These are phyloP conservation scores for Troilus luridus DNA, from an alignment of 2,888 invertebrate species.

Conservation along the genomic window DNA sequence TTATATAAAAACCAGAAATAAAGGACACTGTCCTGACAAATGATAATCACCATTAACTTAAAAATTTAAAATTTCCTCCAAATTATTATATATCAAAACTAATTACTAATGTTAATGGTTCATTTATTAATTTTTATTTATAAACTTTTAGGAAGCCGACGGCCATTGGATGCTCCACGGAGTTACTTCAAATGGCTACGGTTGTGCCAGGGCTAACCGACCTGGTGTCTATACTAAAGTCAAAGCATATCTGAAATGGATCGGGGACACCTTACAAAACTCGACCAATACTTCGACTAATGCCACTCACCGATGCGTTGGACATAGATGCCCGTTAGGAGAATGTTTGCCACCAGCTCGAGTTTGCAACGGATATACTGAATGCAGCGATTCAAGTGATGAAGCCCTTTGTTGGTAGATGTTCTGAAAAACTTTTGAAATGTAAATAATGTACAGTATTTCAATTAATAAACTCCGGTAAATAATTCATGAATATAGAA, in stretches of 20 bases:
- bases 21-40: too few relatives aligned
- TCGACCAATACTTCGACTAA: conserved; percentile 66
- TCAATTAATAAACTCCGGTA: not conserved
- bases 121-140: not conserved
- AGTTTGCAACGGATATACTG: conserved; percentile 83
- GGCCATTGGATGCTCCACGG: conserved; percentile 71
- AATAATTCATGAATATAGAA: not conserved
- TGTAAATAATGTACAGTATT: conserved; percentile 31
- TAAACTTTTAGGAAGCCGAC: conserved; percentile 69
- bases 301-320: conserved; percentile 71
- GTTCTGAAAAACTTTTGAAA: not conserved
- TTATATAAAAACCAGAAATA: too few relatives aligned
- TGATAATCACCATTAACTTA: too few relatives aligned
- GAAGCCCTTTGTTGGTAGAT: conserved; percentile 74
- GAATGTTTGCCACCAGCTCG: conserved; percentile 80
- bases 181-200: conserved; percentile 86
- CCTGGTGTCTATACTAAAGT: conserved; percentile 88
- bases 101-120: not conserved
- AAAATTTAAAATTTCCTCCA: too few relatives aligned
- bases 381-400: conserved; percentile 84
- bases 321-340: conserved; percentile 82
- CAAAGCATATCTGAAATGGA: conserved; percentile 81
- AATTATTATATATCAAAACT: too few relatives aligned
- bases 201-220: conserved; percentile 83
- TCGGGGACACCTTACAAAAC: conserved; percentile 73